These are phyloP conservation scores for Halictus rubicundus DNA, from an alignment of 1,140 invertebrate genomes.

Conservation along the genomic window DNA sequence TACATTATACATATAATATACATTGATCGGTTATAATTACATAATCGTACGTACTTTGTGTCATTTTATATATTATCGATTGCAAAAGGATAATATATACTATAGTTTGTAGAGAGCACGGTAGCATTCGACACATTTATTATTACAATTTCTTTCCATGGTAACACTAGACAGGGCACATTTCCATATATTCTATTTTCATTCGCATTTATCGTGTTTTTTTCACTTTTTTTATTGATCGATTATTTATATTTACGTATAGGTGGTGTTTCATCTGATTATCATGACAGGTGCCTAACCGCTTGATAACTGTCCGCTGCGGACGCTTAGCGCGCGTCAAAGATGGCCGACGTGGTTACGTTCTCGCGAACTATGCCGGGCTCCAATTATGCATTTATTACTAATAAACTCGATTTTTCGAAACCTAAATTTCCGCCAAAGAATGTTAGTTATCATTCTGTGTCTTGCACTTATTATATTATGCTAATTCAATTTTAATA, in stretches of 20 bases:
- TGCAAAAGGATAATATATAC: slow-evolving; percentile 12
- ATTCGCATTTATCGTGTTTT: slow-evolving; percentile 13
- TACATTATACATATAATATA: background rate
- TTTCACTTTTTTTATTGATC: background rate
- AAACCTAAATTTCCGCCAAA: too few species aligned
- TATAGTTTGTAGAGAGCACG: slow-evolving; percentile 57
- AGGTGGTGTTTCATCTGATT: slow-evolving; percentile 43
- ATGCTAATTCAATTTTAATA: too few species aligned
- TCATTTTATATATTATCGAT: slow-evolving; percentile 11
- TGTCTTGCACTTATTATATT: too few species aligned
- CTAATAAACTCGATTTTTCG: too few species aligned
- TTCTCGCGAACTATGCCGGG: slow-evolving; percentile 4
- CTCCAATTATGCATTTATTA: slow-evolving; percentile 6
- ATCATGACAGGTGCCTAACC: slow-evolving; percentile 37
- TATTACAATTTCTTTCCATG: slow-evolving; percentile 45
- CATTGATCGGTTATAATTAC: slow-evolving; percentile 38
- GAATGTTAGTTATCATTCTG: too few species aligned
- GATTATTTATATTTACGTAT: slow-evolving; percentile 12
- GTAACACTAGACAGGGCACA: slow-evolving; percentile 42
- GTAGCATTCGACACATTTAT: slow-evolving; percentile 45
- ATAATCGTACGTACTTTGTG: slow-evolving; percentile 22
- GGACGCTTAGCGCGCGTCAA: slow-evolving; percentile 3
- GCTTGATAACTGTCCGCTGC: slow-evolving; percentile 18
- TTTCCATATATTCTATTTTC: slow-evolving; percentile 27
- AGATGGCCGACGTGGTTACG: slow-evolving; percentile 25